A percentile compares a stretch with the other conserved stretches of the same genome.
These are phyloP conservation scores for Congeria kusceri DNA, from an alignment of 2,888 invertebrate species.

Conservation along the genomic window DNA sequence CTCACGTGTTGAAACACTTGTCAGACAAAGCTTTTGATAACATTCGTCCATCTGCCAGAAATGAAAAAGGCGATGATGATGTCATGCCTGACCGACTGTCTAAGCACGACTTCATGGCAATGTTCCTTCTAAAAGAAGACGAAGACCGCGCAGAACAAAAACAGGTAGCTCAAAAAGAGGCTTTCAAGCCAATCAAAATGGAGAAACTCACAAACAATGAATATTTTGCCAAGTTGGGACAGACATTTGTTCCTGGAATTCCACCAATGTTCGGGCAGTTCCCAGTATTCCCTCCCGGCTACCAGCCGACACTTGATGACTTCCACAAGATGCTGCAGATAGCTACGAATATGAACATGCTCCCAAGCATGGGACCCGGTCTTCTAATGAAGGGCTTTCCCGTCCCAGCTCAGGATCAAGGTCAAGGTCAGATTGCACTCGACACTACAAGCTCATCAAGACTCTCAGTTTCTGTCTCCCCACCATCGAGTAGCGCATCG, in stretches of 20 bases:
- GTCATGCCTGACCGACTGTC: conserved; percentile 59
- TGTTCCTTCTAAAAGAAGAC: conserved; percentile 87
- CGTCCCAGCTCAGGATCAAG: background rate
- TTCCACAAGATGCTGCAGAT: conserved; percentile 68
- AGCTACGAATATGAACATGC: conserved; percentile 65
- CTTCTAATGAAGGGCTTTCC: conserved; percentile 48
- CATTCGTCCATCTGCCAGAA: conserved; percentile 52
- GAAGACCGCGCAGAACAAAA: conserved; percentile 84
- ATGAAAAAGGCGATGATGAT: conserved; percentile 62
- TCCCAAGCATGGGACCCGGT: conserved; percentile 62
- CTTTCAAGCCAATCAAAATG: conserved; percentile 44
- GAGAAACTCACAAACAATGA: conserved; percentile 73
- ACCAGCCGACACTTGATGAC: conserved; percentile 61
- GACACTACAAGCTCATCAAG: conserved; percentile 45
- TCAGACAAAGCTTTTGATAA: conserved; percentile 76
- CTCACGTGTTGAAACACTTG: conserved; percentile 81
- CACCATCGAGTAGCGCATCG: conserved; percentile 16
- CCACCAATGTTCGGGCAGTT: conserved; percentile 61
- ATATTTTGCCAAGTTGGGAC: conserved; percentile 75
- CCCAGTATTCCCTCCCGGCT: conserved; percentile 56
- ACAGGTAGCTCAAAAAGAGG: conserved; percentile 37
- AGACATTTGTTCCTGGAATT: conserved; percentile 62
- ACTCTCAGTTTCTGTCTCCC: conserved; percentile 13
- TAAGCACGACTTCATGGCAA: conserved; percentile 93
- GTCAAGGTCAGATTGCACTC: conserved; percentile 1